Evolutionary conservation across 2,888 invertebrate genomes (phyloP), one percentile per base, ranked within the genome.

Genomic region (Gisinianus flammeolus): DNA sequence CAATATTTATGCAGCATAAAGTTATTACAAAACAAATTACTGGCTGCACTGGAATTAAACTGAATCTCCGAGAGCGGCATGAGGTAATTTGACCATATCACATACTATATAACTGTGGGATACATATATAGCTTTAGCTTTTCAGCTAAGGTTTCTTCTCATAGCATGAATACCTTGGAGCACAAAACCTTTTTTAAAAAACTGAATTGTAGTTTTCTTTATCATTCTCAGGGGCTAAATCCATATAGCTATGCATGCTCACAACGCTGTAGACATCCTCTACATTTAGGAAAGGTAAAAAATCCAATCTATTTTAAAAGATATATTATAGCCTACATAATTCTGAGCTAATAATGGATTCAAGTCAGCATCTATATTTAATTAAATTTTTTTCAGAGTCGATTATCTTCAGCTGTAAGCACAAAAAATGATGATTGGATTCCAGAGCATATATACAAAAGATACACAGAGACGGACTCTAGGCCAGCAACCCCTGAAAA

Each of bases 391-490:
- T 12, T 26, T 26, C 54, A 82, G 80, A 78, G 75, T 56, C 66
- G 77, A 12, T 35, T 78, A 3, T 79, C 77, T 28, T 80, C 81
- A 33, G 67, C 70, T 19, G 76, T 64, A 30, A 76, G 81, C 0
- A 71, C 79, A 35, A 81, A 76, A 74, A 58, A 79, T 0, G 89
- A 90, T 79, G 92, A 92, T 83, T 90, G 91, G 83, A 92, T 93
- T 82, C 92, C 93, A 0, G 93, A 93, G 85, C 93, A 93, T 86
- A 89, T 93, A 85, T 93, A 93, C 86, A 89, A 92, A 85, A 89
- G 93, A 81, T 94, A 94, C 85, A 93, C 94, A 0, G 94, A 94
- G 85, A 94, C 94, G 0, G 94, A 94, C 86, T 95, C 94, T 0
- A 89, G 94, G 30, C 94, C 94, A 0, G 87, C 92, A 81, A 94